Percentiles rank a stretch among this genome's conserved stretches.
Evolutionary conservation across 1,140 invertebrate species (phyloP).

Genomic region (Hirudo medicinalis): DNA sequence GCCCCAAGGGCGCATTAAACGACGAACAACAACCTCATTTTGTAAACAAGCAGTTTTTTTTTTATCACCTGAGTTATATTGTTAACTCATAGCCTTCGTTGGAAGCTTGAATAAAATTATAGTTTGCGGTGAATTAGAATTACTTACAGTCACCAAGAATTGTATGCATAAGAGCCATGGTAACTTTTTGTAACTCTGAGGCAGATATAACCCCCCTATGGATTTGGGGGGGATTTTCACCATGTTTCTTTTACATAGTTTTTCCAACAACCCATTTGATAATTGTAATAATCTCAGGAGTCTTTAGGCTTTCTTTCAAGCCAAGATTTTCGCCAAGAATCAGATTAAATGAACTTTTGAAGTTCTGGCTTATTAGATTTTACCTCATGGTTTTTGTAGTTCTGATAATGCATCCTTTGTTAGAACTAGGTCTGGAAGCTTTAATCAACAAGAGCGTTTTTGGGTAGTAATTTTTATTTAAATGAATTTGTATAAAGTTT

Average conservation of each 20-base stretch:
- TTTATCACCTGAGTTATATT: too few relatives aligned
- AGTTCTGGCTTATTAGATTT: constrained; percentile 57
- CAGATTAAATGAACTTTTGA: constrained; percentile 48
- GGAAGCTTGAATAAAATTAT: too few relatives aligned
- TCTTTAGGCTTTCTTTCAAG: constrained; percentile 68
- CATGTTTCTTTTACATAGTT: constrained; percentile 80
- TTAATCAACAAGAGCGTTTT: neutral
- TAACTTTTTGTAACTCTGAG: constrained; percentile 63
- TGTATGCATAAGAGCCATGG: constrained; percentile 8
- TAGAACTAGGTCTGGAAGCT: constrained; percentile 28
- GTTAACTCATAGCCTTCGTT: too few relatives aligned
- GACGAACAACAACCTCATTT: too few relatives aligned
- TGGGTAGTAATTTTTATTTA: too few relatives aligned
- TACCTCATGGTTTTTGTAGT: constrained; percentile 38
- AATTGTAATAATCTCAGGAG: constrained; percentile 66
- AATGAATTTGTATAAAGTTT: too few relatives aligned
- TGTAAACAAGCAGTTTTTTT: too few relatives aligned
- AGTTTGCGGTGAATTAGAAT: too few relatives aligned
- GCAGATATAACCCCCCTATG: constrained; percentile 58
- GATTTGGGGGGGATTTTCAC: constrained; percentile 73
- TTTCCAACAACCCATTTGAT: constrained; percentile 53
- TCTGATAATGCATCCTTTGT: constrained; percentile 27
- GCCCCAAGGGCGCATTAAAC: too few relatives aligned
- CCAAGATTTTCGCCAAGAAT: constrained; percentile 63
- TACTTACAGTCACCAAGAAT: too few relatives aligned